Evolutionary conservation across 1,140 invertebrate genomes (phyloP), one percentile per base, ranked within the genome.

Genomic region (Drosophila ironensis): DNA sequence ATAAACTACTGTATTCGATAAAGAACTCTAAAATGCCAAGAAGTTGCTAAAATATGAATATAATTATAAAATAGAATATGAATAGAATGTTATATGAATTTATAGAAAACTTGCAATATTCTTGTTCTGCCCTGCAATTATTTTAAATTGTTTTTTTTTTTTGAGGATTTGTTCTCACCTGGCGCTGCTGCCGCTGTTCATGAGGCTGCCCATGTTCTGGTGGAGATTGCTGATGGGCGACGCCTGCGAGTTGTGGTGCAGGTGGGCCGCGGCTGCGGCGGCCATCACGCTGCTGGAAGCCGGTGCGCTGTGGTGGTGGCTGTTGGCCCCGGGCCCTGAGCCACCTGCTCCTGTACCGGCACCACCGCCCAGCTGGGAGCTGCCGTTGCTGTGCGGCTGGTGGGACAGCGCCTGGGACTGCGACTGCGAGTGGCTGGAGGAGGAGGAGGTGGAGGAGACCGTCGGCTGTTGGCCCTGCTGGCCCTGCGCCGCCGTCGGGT

Each of bases 151-250:
- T 22, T 22, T 22, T 22, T 2, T 22, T 22, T n/a, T 30, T 5
- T 16, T 35, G 5, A 35, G 4, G 6, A 16, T 11, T 12, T 5
- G 3, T 6, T 9, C 57, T 54, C 14, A 90, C 88, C 89, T 90
- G 61, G 89, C 88, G 37, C 88, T 90, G 50, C 75, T 90, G 41
- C 88, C 89, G 19, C 81, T 87, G 75, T 90, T 90, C 89, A 90
- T 90, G 14, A 90, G 74, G 20, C 76, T 88, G 50, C 88, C 88
- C 88, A 90, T 89, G 8, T 90, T 90, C 64, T 90, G 89, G 27
- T 90, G 89, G 24, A 90, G 63, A 68, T 90, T 90, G 44, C 87
- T 82, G 47, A 89, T 89, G 52, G 88, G 88, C 48, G 88, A 87
- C 2, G 84, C 64, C 57, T 88, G 88, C 22, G 86, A 81, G 24